Evolutionary conservation across 2,113 vertebrate genomes (phyloP).

Genomic region (Rhegmatorhina hoffmannsi): DNA sequence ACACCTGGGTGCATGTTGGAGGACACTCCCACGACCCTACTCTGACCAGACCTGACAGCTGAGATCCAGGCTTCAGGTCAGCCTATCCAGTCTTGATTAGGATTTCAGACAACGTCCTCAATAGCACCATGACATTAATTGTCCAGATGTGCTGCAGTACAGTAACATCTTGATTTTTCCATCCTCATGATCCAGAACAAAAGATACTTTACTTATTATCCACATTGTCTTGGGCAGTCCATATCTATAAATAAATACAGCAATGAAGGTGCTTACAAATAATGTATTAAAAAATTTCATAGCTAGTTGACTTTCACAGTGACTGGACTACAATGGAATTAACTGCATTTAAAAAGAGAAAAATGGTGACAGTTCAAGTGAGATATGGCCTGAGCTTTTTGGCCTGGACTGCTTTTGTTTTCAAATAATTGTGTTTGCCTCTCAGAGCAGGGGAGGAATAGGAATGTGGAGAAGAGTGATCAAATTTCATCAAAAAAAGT

Average conservation of each 20-base stretch:
- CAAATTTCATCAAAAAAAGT: conserved; percentile 70
- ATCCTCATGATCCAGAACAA: not conserved
- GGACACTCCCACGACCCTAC: not conserved
- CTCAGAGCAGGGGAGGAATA: conserved; percentile 73
- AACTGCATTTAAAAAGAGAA: not conserved
- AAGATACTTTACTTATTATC: not conserved
- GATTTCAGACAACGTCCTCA: not conserved
- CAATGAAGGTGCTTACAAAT: not conserved
- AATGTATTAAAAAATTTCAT: not conserved
- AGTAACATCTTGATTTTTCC: not conserved
- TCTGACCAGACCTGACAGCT: not conserved
- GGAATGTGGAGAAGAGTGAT: conserved; percentile 67
- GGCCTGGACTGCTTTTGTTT: conserved; percentile 65
- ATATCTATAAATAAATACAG: not conserved
- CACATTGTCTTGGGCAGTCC: not conserved
- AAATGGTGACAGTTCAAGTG: not conserved
- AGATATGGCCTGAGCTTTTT: conserved; percentile 38
- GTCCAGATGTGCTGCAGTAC: not conserved
- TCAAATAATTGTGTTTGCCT: conserved; percentile 69
- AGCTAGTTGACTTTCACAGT: not conserved
- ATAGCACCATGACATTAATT: not conserved
- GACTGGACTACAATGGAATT: conserved; percentile 44
- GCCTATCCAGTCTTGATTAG: not conserved
- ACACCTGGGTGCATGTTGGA: not conserved
- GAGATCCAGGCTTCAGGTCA: not conserved